Evolutionary conservation across 2,113 vertebrate species (phyloP).

Genomic region (Ariopsis seemanni): DNA sequence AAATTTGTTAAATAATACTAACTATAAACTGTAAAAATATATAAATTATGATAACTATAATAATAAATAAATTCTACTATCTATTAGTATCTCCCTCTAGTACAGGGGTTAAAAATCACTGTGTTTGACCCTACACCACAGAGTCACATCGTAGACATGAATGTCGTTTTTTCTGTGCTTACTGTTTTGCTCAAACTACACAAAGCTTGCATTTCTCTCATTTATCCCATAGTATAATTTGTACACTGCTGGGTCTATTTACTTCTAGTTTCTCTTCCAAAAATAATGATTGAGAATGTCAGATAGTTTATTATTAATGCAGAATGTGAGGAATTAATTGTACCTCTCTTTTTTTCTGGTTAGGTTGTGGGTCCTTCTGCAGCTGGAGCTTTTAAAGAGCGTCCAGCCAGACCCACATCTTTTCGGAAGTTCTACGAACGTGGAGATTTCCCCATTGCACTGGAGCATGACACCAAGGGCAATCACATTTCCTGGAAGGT

Average conservation of each 20-base stretch:
- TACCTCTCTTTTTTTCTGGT: slow-evolving; percentile 5
- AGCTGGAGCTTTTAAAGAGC: slow-evolving; percentile 84
- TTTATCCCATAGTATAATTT: background rate
- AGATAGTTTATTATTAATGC: background rate
- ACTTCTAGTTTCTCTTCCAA: background rate
- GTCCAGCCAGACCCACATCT: slow-evolving; percentile 80
- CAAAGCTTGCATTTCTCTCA: background rate
- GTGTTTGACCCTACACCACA: background rate
- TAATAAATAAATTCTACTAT: too few species aligned
- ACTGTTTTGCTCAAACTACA: background rate
- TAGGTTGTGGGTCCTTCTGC: slow-evolving; percentile 87
- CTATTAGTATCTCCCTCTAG: too few species aligned
- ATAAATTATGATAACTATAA: too few species aligned
- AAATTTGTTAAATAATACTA: too few species aligned
- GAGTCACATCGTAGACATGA: background rate
- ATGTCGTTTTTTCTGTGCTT: background rate
- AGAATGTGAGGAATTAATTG: background rate
- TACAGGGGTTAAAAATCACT: background rate
- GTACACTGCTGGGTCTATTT: background rate
- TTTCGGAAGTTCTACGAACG: slow-evolving; percentile 92
- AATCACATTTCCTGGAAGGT: slow-evolving; percentile 96
- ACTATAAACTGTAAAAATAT: too few species aligned
- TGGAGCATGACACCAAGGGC: slow-evolving; percentile 81
- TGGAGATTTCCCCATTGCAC: slow-evolving; percentile 86
- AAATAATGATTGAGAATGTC: background rate